Conservation (phyloP, 1,140 invertebrate genomes). For the Stenopsyche tienmushanensis region DNA sequence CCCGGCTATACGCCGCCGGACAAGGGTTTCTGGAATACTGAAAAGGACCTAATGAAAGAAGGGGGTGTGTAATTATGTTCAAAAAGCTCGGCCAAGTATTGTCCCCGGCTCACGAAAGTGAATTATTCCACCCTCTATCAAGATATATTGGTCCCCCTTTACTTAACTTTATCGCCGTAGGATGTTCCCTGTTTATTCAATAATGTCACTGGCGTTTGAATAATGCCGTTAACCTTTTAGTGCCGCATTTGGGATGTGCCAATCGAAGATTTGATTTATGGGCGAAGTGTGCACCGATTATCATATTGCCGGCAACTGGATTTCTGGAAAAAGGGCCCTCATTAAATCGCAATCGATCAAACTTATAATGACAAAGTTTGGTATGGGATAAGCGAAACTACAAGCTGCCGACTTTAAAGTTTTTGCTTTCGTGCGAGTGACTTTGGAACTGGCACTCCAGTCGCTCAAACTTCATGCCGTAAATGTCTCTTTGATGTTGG, state of each 20-base stretch:
- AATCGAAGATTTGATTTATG: constrained; percentile 21
- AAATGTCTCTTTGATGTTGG: too few relatives aligned
- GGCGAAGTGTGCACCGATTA: constrained; percentile 8
- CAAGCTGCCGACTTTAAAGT: too few relatives aligned
- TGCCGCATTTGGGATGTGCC: constrained; percentile 1
- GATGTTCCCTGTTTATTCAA: constrained; percentile 23
- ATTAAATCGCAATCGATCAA: constrained; percentile 23
- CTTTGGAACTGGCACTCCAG: too few relatives aligned
- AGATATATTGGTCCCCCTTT: constrained; percentile 28
- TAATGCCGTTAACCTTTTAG: constrained; percentile 4
- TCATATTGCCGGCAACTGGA: background rate
- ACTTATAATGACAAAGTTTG: background rate
- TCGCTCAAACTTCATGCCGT: too few relatives aligned
- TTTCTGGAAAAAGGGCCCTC: background rate
- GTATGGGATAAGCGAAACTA: too few relatives aligned
- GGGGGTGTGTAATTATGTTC: constrained; percentile 34
- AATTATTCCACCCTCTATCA: constrained; percentile 30
- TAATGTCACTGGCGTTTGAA: constrained; percentile 19
- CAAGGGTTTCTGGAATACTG: constrained; percentile 35
- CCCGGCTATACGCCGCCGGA: constrained; percentile 8
- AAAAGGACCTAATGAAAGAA: constrained; percentile 31
- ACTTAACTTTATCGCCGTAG: background rate
- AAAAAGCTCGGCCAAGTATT: constrained; percentile 20
- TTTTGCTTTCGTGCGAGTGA: too few relatives aligned
- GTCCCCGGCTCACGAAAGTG: constrained; percentile 22